Evolutionary conservation across 2,797 vertebrate genomes (phyloP).

Genomic region (Notolabrus celidotus): DNA sequence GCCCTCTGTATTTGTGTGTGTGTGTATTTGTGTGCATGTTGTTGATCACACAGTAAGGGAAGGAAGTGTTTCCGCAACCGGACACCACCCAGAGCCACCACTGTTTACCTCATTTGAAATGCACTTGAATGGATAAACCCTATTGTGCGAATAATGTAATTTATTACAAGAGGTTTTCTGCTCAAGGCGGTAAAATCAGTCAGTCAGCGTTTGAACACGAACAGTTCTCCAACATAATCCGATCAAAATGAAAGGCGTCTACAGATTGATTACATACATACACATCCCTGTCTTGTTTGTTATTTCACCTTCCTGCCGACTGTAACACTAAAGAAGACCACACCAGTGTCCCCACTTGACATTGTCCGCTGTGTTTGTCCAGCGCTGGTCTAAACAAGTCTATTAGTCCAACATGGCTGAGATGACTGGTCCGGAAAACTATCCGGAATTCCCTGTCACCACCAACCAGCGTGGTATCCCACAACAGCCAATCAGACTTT

Average conservation of each 20-base stretch:
- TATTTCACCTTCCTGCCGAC: not conserved
- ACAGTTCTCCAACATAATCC: too few relatives aligned
- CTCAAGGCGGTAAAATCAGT: too few relatives aligned
- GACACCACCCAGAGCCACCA: conserved; percentile 21
- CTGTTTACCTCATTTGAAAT: conserved; percentile 8
- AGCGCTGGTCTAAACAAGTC: conserved; percentile 19
- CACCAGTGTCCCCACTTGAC: not conserved
- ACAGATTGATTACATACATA: not conserved
- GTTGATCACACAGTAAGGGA: conserved; percentile 29
- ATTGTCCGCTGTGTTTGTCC: conserved; percentile 18
- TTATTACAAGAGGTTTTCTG: not conserved
- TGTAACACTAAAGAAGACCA: not conserved
- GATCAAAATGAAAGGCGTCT: not conserved
- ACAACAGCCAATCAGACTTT: conserved; percentile 50
- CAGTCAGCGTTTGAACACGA: too few relatives aligned
- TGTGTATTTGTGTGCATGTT: conserved; percentile 34
- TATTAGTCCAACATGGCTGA: conserved; percentile 48
- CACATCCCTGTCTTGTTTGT: not conserved
- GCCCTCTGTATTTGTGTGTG: conserved; percentile 38
- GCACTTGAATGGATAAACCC: conserved; percentile 26
- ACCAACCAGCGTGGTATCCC: conserved; percentile 53
- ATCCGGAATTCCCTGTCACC: conserved; percentile 59
- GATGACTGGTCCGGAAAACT: conserved; percentile 51
- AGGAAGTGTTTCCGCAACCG: conserved; percentile 64
- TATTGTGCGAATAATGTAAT: not conserved